Evolutionary conservation across 2,888 invertebrate species (phyloP).

Genomic region (Ferrisia virgata): DNA sequence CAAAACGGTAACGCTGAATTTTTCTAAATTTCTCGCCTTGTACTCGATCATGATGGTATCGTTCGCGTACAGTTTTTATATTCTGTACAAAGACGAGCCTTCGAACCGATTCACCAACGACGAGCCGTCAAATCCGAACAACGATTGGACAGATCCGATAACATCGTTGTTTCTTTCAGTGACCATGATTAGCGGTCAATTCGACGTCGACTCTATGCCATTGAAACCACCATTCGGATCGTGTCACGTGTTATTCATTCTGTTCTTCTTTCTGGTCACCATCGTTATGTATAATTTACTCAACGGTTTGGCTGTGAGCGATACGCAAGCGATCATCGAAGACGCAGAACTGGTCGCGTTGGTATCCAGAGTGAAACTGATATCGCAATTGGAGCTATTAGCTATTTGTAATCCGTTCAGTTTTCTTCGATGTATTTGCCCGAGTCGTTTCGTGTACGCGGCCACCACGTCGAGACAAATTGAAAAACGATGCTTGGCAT

Average conservation of each 20-base stretch:
- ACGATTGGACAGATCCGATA: too few species aligned
- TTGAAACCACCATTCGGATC: conserved; percentile 67
- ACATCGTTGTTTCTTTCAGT: too few species aligned
- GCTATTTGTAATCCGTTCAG: conserved; percentile 61
- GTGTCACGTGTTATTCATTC: conserved; percentile 71
- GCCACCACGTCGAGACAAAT: too few species aligned
- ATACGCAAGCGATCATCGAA: conserved; percentile 70
- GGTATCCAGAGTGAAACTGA: conserved; percentile 67
- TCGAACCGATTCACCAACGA: too few species aligned
- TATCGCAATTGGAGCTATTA: conserved; percentile 71
- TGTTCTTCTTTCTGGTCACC: conserved; percentile 78
- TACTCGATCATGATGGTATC: conserved; percentile 78
- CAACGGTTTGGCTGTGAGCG: conserved; percentile 81
- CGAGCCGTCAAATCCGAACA: too few species aligned
- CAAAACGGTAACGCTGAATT: conserved; percentile 74
- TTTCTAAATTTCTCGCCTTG: conserved; percentile 73
- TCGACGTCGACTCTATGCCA: conserved; percentile 74
- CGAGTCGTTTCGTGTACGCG: too few species aligned
- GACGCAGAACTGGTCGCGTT: conserved; percentile 76
- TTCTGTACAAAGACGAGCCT: conserved; percentile 55
- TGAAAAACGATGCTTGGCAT: too few species aligned
- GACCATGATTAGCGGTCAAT: too few species aligned
- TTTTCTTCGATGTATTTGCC: too few species aligned
- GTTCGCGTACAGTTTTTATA: conserved; percentile 77
- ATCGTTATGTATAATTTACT: conserved; percentile 78